These are phyloP conservation scores for Cotesia vestalis DNA, from an alignment of 1,140 invertebrate species.

Conservation along the genomic window DNA sequence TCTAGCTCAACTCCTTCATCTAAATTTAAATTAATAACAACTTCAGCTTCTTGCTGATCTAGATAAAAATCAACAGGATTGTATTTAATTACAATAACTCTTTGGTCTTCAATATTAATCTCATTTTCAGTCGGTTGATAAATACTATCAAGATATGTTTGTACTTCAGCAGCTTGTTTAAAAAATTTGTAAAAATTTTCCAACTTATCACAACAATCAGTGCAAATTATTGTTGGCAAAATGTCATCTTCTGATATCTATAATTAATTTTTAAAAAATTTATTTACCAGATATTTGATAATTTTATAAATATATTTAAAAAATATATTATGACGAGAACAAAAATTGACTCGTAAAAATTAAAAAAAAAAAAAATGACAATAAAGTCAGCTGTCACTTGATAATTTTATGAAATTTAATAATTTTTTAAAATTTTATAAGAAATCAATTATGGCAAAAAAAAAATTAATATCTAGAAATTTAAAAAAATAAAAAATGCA, in stretches of 20 bases:
- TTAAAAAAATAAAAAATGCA: too few relatives aligned
- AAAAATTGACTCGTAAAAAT: too few relatives aligned
- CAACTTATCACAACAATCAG: slow-evolving; percentile 32
- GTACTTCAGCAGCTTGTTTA: slow-evolving; percentile 33
- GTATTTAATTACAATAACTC: background rate
- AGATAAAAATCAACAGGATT: background rate
- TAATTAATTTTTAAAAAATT: slow-evolving; percentile 1
- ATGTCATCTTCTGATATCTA: slow-evolving; percentile 36
- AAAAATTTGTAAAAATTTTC: slow-evolving; percentile 40
- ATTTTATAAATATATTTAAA: too few relatives aligned
- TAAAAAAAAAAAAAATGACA: too few relatives aligned
- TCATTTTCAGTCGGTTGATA: slow-evolving; percentile 22
- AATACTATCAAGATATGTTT: slow-evolving; percentile 31
- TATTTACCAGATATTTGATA: too few relatives aligned
- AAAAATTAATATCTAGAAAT: too few relatives aligned
- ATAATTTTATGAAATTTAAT: too few relatives aligned
- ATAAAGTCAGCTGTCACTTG: too few relatives aligned
- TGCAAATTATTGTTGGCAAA: slow-evolving; percentile 40
- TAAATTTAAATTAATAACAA: background rate
- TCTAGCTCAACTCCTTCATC: too few relatives aligned
- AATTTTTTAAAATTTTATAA: too few relatives aligned
- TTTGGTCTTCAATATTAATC: slow-evolving; percentile 11
- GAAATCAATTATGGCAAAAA: too few relatives aligned
- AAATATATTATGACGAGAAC: too few relatives aligned
- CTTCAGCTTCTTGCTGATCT: background rate